Evolutionary conservation across 2,113 vertebrate genomes (phyloP).

Genomic region (Zosterops japonicus): DNA sequence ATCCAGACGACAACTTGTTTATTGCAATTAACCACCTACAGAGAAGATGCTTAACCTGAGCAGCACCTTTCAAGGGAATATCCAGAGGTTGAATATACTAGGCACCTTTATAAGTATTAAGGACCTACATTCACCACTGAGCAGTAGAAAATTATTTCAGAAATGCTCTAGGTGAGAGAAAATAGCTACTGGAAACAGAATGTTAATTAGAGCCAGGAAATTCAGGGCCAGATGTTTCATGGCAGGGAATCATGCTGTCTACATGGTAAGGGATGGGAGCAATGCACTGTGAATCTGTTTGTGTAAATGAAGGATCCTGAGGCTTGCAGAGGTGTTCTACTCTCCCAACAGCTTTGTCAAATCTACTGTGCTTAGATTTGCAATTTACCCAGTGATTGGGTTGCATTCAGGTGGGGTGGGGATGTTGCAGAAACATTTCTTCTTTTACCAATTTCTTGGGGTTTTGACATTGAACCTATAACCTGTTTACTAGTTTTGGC

Average conservation of each 20-base stretch:
- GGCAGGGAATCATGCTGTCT: background rate
- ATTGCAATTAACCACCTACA: conserved; percentile 35
- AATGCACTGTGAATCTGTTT: background rate
- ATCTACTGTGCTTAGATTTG: background rate
- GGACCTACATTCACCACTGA: background rate
- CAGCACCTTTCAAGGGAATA: background rate
- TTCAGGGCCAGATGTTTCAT: background rate
- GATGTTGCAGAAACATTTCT: background rate
- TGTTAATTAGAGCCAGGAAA: conserved; percentile 18
- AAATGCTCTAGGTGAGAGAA: background rate
- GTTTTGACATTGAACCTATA: background rate
- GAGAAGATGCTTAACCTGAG: conserved; percentile 22
- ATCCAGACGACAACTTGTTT: conserved; percentile 11
- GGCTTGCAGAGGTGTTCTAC: background rate
- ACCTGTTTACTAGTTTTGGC: background rate
- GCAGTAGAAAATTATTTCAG: conserved; percentile 9
- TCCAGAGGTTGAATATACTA: background rate
- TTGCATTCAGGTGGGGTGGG: background rate
- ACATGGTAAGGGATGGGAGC: background rate
- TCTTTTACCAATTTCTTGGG: background rate
- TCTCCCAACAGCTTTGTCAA: background rate
- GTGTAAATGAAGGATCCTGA: background rate
- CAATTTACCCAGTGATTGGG: background rate
- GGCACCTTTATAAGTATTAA: background rate
- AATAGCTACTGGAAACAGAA: background rate